Base-by-base conservation (phyloP, 1,140 invertebrate species). In the Macrotrachela quadricornifera region DNA sequence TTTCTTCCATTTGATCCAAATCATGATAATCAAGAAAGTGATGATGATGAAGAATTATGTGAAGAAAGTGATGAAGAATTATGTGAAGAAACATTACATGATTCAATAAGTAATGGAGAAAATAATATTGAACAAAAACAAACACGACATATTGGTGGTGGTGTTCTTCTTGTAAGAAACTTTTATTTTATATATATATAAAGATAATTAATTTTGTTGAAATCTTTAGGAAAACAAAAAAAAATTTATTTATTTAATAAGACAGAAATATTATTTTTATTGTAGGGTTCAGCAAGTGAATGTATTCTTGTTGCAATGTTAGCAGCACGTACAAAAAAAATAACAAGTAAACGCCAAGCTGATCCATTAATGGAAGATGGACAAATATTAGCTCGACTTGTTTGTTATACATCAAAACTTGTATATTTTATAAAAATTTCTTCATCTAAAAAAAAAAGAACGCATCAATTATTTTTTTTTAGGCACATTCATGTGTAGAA, bases 311-410 rank as follows among this genome's bases (percentile, higher is more conserved):
- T 91, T 1, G 80, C 81, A 57, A 69, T 95, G 0, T 72, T 95
- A 45, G 88, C 87, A 0, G 88, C 86, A 0, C 74, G 88, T 56
- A 85, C 82, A 1, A 78, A 82, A 59, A 82, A 82, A 0, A 30
- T 30, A 4, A 30, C 21, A 4, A 30, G 21, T 30, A 30, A 30
- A 30, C 21, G 21, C 8, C 21, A 4, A 30, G 8, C 21, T 30
- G 9, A 81, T 88, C 66, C 83, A 85, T 0, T 82, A 83, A 21
- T 66, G 11, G 90, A 96, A 66, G 92, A 97, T 66, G 88, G 86
- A 0, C 77, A 84, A 21, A 71, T 97, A 43, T 74, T 97, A 18
- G 86, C 87, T 14, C 94, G 92, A 71, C 73, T 99, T 40, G 95
- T 99, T 75, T 91, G 87, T 10, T 79, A 79, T 61, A 79, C 76